Evolutionary conservation across 2,888 invertebrate species (phyloP).

Genomic region (Microplitis manilae): DNA sequence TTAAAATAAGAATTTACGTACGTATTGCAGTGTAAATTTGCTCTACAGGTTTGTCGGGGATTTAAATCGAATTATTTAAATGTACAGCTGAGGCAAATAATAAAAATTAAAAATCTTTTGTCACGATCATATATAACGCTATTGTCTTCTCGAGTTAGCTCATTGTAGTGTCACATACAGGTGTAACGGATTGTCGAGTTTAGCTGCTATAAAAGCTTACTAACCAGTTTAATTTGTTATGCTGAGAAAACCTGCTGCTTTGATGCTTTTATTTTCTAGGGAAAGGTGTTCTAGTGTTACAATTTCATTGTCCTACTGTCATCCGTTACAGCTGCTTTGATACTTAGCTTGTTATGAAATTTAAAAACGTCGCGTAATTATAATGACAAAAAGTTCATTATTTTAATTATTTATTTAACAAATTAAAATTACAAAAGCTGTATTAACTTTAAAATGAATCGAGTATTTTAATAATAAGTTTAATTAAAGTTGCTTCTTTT

Average conservation of each 20-base stretch:
- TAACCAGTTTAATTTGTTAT: conserved; percentile 31
- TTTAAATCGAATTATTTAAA: neutral
- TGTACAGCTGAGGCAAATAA: neutral
- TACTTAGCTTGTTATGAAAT: conserved; percentile 23
- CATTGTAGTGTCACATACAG: conserved; percentile 36
- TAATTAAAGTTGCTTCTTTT: neutral
- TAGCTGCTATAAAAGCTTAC: conserved; percentile 14
- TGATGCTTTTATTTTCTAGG: conserved; percentile 3
- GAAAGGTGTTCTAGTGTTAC: neutral
- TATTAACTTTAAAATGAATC: neutral
- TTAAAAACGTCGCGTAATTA: conserved; percentile 22
- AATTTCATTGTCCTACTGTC: neutral
- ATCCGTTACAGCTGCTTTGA: too few relatives aligned
- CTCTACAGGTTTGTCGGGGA: too few relatives aligned
- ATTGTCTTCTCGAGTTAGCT: conserved; percentile 29
- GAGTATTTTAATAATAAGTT: neutral
- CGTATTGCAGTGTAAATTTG: too few relatives aligned
- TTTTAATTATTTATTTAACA: too few relatives aligned
- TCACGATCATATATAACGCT: conserved; percentile 36
- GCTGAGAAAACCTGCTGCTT: conserved; percentile 18
- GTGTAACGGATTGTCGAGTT: conserved; percentile 41
- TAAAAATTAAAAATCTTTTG: conserved; percentile 28
- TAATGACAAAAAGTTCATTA: neutral
- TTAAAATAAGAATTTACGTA: too few relatives aligned
- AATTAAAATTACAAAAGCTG: too few relatives aligned